These are phyloP conservation scores for Isichthys henryi DNA, from an alignment of 2,113 vertebrate genomes.

Conservation along the genomic window DNA sequence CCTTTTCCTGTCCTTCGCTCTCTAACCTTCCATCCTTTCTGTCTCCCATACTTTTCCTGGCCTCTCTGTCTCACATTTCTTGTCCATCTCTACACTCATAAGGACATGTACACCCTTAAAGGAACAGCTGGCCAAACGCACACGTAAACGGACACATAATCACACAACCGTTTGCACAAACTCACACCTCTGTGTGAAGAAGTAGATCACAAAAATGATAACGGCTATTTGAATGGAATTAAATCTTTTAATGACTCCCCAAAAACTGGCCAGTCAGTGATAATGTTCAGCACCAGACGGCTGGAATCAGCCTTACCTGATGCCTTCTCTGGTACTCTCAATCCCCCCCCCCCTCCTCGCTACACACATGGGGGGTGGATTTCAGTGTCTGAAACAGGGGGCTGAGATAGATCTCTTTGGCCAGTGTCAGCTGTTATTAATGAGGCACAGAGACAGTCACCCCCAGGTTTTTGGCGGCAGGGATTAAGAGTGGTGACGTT, in stretches of 20 bases:
- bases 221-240: not conserved
- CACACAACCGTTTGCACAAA: not conserved
- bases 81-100: not conserved
- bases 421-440: conserved; percentile 22
- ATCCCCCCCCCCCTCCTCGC: not conserved
- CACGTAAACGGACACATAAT: not conserved
- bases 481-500: conserved; percentile 45
- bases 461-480: conserved; percentile 11
- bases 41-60: not conserved
- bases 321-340: not conserved
- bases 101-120: not conserved
- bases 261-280: not conserved
- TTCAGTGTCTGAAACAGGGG: not conserved
- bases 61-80: not conserved
- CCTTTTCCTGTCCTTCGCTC: not conserved
- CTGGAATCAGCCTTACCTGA: not conserved
- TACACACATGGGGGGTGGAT: not conserved
- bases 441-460: conserved; percentile 22
- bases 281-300: not conserved
- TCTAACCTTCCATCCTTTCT: not conserved
- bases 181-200: conserved; percentile 1
- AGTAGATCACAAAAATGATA: not conserved
- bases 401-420: conserved; percentile 4
- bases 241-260: not conserved
- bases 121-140: not conserved